Base-by-base conservation (phyloP, 64 coral and sea anemone species). In the Anthopleura sola region DNA sequence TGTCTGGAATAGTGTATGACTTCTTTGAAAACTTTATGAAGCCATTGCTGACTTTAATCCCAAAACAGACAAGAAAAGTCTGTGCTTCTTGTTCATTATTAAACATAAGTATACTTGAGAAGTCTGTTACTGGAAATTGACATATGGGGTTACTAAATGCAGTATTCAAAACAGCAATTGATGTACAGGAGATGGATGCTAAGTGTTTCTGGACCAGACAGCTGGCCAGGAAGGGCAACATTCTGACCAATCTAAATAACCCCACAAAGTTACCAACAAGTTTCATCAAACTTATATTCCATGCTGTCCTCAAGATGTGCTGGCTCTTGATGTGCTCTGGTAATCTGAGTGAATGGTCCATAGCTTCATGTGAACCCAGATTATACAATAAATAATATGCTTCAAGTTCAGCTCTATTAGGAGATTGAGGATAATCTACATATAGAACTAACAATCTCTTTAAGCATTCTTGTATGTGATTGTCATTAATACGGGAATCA, bases 371-470 rank as follows among this genome's bases (percentile, higher is more conserved):
- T 39, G 89, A 95, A 28, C 89, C 78, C 2, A 95, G 82, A 26
- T 95, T 95, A 36, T 85, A 75, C 53, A 95, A 68, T 36, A 95
- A 49, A 75, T 91, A 91, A 50, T 95, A 95, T 14, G 82, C 46
- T 74, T 95, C 93, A 86, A 95, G 91, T 40, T 95, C 93, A 29
- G 75, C 82, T 85, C 93, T 91, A 13, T 90, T 91, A 14, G 51
- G 44, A 5, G 76, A 85, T 56, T 39, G 16, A 21, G 49, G 26
- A 84, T 86, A 86, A 10, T 47, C 31, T 0, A 88, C 86, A 86
- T 95, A 95, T 6, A 86, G 55, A 58, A 78, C 37, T 51, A 95
- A 49, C 31, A 95, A 75, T 26, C 93, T 91, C 24, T 95, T 91
- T 34, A 95, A 50, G 77, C 86, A 95, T 60, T 95, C 93, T 47